These are phyloP conservation scores for Turritopsis rubra DNA, from an alignment of 30 jellyfish, hydroid and myxozoan species.

Conservation along the genomic window DNA sequence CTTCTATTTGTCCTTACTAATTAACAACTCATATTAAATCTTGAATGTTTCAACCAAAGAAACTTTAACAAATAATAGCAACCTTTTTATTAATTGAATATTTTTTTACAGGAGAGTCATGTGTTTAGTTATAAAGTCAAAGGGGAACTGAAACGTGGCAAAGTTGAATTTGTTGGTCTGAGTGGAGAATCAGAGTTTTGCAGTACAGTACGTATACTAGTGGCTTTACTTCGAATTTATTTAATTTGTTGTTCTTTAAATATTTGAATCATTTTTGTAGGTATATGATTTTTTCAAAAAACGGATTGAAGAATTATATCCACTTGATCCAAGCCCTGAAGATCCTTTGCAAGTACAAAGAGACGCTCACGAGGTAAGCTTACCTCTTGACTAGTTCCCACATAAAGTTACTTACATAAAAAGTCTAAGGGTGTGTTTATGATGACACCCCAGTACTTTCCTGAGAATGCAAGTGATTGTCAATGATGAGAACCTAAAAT, in stretches of 20 bases:
- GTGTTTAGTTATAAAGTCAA: constrained; percentile 42
- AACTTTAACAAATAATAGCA: background rate
- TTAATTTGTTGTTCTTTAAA: background rate
- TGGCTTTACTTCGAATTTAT: background rate
- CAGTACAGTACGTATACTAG: background rate
- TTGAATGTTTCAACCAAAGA: background rate
- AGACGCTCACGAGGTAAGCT: constrained; percentile 71
- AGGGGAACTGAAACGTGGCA: constrained; percentile 31
- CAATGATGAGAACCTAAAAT: too few species aligned
- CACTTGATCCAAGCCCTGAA: constrained; percentile 57
- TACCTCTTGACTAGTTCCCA: too few species aligned
- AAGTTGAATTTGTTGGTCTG: constrained; percentile 58
- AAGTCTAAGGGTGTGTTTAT: too few species aligned
- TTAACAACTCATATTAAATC: background rate
- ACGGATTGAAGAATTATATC: constrained; percentile 41
- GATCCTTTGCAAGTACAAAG: constrained; percentile 56
- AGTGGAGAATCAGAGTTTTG: constrained; percentile 47
- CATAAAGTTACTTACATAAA: too few species aligned
- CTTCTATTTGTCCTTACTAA: background rate
- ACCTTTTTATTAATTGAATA: background rate
- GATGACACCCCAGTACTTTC: too few species aligned
- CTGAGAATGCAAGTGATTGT: too few species aligned
- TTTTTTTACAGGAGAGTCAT: constrained; percentile 49
- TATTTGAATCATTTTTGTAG: constrained; percentile 18
- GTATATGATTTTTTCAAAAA: constrained; percentile 48